Evolutionary conservation across 2,888 invertebrate species (phyloP).

Genomic region (Ferrisia virgata): DNA sequence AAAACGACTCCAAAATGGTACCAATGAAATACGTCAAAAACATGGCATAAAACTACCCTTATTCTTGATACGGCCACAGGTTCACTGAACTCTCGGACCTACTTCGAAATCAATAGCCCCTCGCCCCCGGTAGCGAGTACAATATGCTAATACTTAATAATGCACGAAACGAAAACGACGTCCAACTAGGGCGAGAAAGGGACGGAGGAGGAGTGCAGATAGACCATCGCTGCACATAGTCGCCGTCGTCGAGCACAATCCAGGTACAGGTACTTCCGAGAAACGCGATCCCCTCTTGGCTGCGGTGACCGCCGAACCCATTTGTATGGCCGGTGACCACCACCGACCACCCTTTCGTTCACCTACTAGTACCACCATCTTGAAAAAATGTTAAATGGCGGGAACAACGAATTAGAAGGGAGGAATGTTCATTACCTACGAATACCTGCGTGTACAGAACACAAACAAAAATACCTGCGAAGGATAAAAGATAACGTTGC

Average conservation of each 20-base stretch:
- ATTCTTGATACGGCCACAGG: background rate
- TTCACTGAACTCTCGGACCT: background rate
- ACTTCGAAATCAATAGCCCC: slow-evolving; percentile 1
- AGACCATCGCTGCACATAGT: background rate
- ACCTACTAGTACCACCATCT: no score
- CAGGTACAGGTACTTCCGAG: background rate
- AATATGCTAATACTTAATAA: slow-evolving; percentile 5
- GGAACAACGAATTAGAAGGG: background rate
- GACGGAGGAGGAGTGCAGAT: background rate
- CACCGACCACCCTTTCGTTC: background rate
- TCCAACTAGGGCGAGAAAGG: background rate
- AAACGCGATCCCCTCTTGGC: background rate
- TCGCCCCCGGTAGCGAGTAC: background rate
- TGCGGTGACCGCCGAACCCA: background rate
- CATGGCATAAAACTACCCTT: background rate
- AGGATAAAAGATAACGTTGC: background rate
- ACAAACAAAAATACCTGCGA: background rate
- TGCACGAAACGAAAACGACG: background rate
- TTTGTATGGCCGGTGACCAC: background rate
- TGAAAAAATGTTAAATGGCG: no score
- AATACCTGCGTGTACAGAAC: background rate
- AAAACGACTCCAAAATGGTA: background rate
- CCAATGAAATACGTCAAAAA: no score
- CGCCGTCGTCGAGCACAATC: background rate
- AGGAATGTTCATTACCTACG: background rate